Conservation (phyloP, 2,888 invertebrate species). For the Steinernema scapterisci region DNA sequence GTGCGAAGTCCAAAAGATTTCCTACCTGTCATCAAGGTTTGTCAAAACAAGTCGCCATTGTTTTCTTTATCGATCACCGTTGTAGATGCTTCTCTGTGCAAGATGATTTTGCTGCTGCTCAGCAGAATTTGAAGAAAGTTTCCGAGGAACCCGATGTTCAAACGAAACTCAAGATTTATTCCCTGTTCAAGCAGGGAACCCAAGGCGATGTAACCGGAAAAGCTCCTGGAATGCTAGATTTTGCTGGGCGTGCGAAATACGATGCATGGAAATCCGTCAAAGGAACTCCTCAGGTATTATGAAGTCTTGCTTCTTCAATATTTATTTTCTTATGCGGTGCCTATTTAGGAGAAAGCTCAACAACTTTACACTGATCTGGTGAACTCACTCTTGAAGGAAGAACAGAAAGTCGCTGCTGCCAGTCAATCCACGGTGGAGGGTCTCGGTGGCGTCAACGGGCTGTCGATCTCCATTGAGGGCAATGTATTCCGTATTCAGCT, state of each 20-base stretch:
- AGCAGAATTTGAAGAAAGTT: constrained; percentile 56
- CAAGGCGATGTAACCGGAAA: constrained; percentile 70
- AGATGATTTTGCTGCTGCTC: constrained; percentile 55
- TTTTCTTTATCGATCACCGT: neutral
- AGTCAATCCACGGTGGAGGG: constrained; percentile 46
- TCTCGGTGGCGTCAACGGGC: constrained; percentile 35
- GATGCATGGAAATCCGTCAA: constrained; percentile 72
- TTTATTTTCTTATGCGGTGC: neutral
- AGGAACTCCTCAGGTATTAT: constrained; percentile 70
- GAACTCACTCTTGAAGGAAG: constrained; percentile 64
- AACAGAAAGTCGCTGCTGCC: constrained; percentile 45
- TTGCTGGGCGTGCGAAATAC: constrained; percentile 73
- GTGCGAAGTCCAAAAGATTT: neutral
- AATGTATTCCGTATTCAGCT: constrained; percentile 57
- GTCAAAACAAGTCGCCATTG: neutral
- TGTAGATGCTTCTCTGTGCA: neutral
- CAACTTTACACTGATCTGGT: constrained; percentile 71
- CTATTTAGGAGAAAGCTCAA: constrained; percentile 72
- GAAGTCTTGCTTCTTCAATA: neutral
- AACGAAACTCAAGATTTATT: constrained; percentile 72
- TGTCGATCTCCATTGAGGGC: constrained; percentile 51
- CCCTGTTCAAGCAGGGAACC: constrained; percentile 72
- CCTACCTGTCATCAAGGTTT: neutral
- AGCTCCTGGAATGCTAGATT: constrained; percentile 73
- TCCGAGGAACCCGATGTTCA: constrained; percentile 71